phyloP scores from a whole-genome alignment of 2,888 invertebrate species.

The Hyles lineata region DNA sequence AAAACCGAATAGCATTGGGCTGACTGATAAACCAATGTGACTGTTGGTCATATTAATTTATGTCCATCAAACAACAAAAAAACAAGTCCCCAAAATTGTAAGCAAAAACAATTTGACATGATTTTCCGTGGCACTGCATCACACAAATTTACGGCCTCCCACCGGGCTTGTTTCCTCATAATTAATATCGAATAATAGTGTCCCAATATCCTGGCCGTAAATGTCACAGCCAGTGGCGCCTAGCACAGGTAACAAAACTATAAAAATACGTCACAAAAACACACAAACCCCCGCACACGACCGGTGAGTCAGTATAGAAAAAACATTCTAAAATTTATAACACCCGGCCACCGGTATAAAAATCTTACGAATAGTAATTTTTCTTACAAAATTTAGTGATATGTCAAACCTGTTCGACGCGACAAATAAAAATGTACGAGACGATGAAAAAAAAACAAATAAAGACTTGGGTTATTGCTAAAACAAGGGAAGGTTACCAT shows the following conservation, averaged over 20 bases:
- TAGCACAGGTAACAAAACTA: slow-evolving; percentile 78
- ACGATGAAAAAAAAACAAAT: slow-evolving; percentile 64
- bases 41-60: neutral
- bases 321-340: slow-evolving; percentile 77
- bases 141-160: slow-evolving; percentile 74
- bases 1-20: neutral
- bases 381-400: slow-evolving; percentile 84
- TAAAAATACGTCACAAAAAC: slow-evolving; percentile 76
- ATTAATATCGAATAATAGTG: slow-evolving; percentile 83
- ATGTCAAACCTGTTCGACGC: slow-evolving; percentile 82
- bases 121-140: slow-evolving; percentile 62
- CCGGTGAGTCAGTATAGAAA: slow-evolving; percentile 67
- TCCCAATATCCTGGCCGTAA: slow-evolving; percentile 82
- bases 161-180: slow-evolving; percentile 70
- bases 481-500: slow-evolving; percentile 83
- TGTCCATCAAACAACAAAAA: slow-evolving; percentile 32
- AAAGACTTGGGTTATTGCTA: slow-evolving; percentile 79
- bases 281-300: slow-evolving; percentile 69
- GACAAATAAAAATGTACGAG: slow-evolving; percentile 81
- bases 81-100: slow-evolving; percentile 35
- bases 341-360: slow-evolving; percentile 78
- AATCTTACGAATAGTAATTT: slow-evolving; percentile 79
- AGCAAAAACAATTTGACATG: slow-evolving; percentile 50
- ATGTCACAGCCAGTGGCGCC: slow-evolving; percentile 83
- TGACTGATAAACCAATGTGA: neutral